Conservation (phyloP, 1,140 invertebrate species). For the Proales similis region DNA sequence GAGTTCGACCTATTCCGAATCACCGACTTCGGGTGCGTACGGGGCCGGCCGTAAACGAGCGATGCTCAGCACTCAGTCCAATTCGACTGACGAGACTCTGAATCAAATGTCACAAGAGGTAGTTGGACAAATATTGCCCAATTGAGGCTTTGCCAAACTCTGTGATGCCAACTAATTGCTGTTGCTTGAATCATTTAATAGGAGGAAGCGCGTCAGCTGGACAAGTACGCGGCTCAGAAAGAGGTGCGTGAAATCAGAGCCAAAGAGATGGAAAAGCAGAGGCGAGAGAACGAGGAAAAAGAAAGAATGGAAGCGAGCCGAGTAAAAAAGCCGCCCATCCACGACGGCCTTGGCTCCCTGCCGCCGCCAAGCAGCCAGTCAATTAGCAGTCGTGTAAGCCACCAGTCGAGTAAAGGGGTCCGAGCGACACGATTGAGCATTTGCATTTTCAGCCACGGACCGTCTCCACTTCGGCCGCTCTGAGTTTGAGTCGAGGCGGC, state of each 20-base stretch:
- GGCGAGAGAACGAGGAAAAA: conserved; percentile 24
- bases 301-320: conserved; percentile 15
- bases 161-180: too few relatives aligned
- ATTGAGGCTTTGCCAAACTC: too few relatives aligned
- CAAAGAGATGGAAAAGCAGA: conserved; percentile 35
- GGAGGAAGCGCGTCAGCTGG: conserved; percentile 24
- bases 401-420: not conserved
- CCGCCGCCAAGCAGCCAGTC: conserved; percentile 2
- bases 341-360: not conserved
- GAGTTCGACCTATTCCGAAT: too few relatives aligned
- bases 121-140: too few relatives aligned
- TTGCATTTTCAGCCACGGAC: not conserved
- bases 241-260: conserved; percentile 22
- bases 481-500: conserved; percentile 12
- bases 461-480: conserved; percentile 1
- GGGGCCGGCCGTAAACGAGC: conserved; percentile 4
- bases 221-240: conserved; percentile 34
- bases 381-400: not conserved
- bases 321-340: conserved; percentile 1
- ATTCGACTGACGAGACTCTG: conserved; percentile 27
- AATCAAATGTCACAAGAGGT: conserved; percentile 36
- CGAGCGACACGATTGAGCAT: not conserved
- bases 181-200: too few relatives aligned
- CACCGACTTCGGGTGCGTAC: conserved; percentile 26
- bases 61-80: conserved; percentile 4